phyloP scores from a whole-genome alignment of 2,888 invertebrate genomes.

The Pristionchus arcanus region DNA sequence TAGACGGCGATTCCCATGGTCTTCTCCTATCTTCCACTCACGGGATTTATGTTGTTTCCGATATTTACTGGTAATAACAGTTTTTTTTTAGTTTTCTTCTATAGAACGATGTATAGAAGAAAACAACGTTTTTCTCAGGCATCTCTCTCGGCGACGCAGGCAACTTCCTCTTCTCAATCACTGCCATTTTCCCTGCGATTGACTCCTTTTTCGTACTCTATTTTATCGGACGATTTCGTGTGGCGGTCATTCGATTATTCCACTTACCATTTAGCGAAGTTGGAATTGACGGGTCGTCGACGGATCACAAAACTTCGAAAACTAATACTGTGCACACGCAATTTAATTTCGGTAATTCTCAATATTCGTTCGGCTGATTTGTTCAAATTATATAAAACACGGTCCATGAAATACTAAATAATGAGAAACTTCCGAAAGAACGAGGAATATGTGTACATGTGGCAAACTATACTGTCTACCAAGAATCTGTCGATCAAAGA shows the following conservation, averaged over 20 bases:
- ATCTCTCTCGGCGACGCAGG: not conserved
- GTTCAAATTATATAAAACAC: too few species aligned
- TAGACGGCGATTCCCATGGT: not conserved
- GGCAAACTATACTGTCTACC: too few species aligned
- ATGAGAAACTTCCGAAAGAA: too few species aligned
- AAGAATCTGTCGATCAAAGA: too few species aligned
- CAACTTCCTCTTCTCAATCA: conserved; percentile 1
- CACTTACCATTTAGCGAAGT: not conserved
- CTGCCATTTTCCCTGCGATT: not conserved
- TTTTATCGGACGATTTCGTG: not conserved
- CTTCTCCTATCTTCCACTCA: not conserved
- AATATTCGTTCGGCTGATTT: not conserved
- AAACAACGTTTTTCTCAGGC: too few species aligned
- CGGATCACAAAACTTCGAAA: not conserved
- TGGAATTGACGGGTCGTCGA: not conserved
- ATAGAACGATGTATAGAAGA: too few species aligned
- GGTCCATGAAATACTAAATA: too few species aligned
- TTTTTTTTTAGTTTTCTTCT: too few species aligned
- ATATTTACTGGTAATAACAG: not conserved
- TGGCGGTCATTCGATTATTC: not conserved
- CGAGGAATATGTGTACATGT: too few species aligned
- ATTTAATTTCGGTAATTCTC: not conserved
- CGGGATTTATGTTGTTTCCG: not conserved
- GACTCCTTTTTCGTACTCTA: conserved; percentile 12
- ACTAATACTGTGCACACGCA: not conserved